Evolutionary conservation across 2,888 invertebrate genomes (phyloP).

Genomic region (Cheilosia urbana): DNA sequence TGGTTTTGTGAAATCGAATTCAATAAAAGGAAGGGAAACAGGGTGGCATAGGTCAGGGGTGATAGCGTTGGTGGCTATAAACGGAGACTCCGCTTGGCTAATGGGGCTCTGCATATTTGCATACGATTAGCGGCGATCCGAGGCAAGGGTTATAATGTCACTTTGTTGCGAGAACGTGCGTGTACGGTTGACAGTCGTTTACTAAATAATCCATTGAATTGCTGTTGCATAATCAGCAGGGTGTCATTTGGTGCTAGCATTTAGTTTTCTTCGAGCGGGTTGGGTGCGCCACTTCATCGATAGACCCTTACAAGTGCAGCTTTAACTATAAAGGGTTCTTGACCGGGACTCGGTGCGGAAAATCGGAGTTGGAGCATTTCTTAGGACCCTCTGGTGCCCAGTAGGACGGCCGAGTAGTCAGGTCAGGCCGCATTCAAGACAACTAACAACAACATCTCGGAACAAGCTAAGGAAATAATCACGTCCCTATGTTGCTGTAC

Average conservation of each 20-base stretch:
- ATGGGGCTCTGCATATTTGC: slow-evolving; percentile 65
- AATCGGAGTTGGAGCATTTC: too few species aligned
- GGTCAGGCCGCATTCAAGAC: too few species aligned
- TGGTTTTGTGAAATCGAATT: slow-evolving; percentile 64
- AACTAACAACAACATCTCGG: too few species aligned
- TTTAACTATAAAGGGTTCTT: too few species aligned
- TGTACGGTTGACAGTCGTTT: slow-evolving; percentile 24
- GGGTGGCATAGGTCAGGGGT: slow-evolving; percentile 72
- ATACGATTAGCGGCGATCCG: slow-evolving; percentile 56
- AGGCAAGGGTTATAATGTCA: slow-evolving; percentile 20
- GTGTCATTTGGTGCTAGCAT: slow-evolving; percentile 50
- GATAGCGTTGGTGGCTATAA: slow-evolving; percentile 68
- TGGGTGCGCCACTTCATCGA: not conserved
- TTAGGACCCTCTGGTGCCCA: too few species aligned
- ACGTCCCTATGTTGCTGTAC: too few species aligned
- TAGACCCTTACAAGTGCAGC: too few species aligned
- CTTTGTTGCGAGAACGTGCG: slow-evolving; percentile 26
- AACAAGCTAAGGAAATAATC: too few species aligned
- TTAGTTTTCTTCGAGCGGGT: not conserved
- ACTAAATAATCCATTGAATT: slow-evolving; percentile 32
- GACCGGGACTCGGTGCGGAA: too few species aligned
- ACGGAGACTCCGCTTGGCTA: slow-evolving; percentile 31
- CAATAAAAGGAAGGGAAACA: slow-evolving; percentile 20
- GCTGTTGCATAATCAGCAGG: slow-evolving; percentile 55
- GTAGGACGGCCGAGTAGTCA: too few species aligned